Evolutionary conservation across 2,113 vertebrate species (phyloP).

Genomic region (Pteropus alecto): DNA sequence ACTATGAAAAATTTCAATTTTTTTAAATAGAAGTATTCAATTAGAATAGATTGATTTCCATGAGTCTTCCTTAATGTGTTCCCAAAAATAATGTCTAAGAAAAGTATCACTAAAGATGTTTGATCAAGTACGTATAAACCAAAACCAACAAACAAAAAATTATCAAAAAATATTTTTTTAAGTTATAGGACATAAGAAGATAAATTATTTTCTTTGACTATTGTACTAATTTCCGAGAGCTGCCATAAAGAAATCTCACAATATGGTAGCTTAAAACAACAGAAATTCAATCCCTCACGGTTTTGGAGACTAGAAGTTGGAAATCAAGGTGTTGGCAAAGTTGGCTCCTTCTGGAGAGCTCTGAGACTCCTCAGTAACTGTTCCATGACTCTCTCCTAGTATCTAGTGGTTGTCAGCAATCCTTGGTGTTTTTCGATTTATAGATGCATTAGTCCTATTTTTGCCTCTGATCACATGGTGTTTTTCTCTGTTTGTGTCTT

Average conservation of each 20-base stretch:
- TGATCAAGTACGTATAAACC: neutral
- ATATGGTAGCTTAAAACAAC: neutral
- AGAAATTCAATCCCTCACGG: neutral
- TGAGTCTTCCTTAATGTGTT: neutral
- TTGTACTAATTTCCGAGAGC: neutral
- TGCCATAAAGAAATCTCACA: neutral
- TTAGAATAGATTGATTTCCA: neutral
- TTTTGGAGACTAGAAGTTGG: neutral
- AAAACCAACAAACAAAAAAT: neutral
- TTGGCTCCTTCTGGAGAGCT: neutral
- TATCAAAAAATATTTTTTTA: neutral
- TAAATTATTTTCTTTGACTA: neutral
- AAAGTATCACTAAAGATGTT: neutral
- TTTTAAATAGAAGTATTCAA: neutral
- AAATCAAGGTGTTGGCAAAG: neutral
- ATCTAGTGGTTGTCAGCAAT: neutral
- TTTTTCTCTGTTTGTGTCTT: neutral
- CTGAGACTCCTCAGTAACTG: neutral
- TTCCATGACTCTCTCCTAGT: neutral
- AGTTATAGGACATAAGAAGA: neutral
- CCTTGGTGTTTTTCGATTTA: neutral
- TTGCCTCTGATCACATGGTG: neutral
- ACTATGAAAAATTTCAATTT: neutral
- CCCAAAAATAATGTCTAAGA: neutral
- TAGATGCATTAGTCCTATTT: rapidly evolving